Percentiles rank a stretch among this genome's conserved stretches.
phyloP scores from a whole-genome alignment of 2,797 vertebrate species.

The Falco cherrug region DNA sequence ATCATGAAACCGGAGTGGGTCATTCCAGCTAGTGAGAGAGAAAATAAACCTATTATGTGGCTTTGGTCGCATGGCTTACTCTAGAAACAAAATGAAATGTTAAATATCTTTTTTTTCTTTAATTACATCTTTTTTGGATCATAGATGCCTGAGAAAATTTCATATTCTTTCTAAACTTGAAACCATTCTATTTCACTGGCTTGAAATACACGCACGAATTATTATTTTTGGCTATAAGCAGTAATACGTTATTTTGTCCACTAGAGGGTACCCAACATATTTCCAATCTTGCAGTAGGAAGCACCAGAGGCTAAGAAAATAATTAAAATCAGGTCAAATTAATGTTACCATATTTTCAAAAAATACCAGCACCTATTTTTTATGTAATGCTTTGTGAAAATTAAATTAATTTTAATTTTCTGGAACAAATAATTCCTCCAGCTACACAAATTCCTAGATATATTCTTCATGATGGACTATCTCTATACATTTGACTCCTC shows the following conservation, averaged over 20 bases:
- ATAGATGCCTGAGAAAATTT: neutral
- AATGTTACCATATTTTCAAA: neutral
- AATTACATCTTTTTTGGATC: neutral
- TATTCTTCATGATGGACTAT: neutral
- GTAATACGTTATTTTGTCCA: conserved; percentile 30
- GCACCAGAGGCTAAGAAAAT: neutral
- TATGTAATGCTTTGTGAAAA: neutral
- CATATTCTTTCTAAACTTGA: neutral
- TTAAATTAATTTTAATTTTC: neutral
- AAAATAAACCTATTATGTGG: neutral
- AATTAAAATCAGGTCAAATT: neutral
- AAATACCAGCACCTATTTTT: neutral
- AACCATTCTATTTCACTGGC: neutral
- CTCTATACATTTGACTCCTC: neutral
- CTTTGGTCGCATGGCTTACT: neutral
- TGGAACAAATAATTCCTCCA: neutral
- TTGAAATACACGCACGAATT: neutral
- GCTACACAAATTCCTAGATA: neutral
- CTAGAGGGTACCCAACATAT: conserved; percentile 59
- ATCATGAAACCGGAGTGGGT: neutral
- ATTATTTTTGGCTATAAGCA: neutral
- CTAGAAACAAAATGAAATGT: neutral
- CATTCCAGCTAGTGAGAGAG: neutral
- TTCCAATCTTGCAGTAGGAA: neutral
- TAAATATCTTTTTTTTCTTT: neutral